Evolutionary conservation across 2,113 vertebrate genomes (phyloP).

Genomic region (Gallinago jamesoni): DNA sequence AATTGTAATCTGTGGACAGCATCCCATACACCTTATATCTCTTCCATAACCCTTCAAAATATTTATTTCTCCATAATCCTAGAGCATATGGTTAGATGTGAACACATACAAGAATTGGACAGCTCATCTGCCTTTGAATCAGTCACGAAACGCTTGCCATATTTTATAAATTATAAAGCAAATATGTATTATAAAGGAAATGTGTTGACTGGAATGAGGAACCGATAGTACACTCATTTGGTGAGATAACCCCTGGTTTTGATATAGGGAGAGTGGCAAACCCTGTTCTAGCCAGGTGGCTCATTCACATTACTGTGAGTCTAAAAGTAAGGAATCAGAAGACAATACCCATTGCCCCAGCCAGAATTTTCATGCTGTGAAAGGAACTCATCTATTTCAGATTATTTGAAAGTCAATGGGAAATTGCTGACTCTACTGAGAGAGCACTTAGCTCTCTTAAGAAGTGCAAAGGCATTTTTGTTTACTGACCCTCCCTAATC

Average conservation of each 20-base stretch:
- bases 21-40: background rate
- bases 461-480: constrained; percentile 42
- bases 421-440: constrained; percentile 47
- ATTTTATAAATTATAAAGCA: background rate
- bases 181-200: background rate
- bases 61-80: background rate
- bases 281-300: background rate
- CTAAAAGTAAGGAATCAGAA: background rate
- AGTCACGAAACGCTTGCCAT: background rate
- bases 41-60: background rate
- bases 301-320: background rate
- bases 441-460: constrained; percentile 30
- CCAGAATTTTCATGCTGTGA: constrained; percentile 22
- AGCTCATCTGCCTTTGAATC: background rate
- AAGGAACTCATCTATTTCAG: constrained; percentile 43
- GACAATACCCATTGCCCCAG: background rate
- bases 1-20: background rate
- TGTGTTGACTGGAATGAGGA: background rate
- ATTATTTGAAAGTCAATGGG: constrained; percentile 34
- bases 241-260: background rate
- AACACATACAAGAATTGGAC: background rate
- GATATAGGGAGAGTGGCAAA: background rate
- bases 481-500: constrained; percentile 40
- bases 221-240: accelerated
- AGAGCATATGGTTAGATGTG: background rate